Percentiles rank a stretch among this genome's conserved stretches.
phyloP scores from a whole-genome alignment of 2,888 invertebrate genomes.

The Apomyelois bistriatella region DNA sequence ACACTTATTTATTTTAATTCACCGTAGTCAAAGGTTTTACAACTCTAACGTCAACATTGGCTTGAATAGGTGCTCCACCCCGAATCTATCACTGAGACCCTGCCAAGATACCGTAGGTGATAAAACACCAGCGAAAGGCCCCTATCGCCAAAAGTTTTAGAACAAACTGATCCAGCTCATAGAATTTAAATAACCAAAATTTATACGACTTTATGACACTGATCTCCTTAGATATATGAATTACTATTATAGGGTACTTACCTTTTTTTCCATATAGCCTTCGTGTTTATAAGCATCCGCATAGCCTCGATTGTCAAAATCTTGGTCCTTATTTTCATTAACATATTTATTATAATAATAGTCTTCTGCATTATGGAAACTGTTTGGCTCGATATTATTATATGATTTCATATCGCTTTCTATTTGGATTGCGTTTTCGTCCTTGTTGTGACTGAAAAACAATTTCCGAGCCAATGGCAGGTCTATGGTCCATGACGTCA shows the following conservation, averaged over 20 bases:
- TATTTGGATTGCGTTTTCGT: conserved; percentile 23
- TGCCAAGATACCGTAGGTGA: too few relatives aligned
- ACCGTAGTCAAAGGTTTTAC: too few relatives aligned
- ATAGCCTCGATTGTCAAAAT: conserved; percentile 24
- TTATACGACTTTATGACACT: too few relatives aligned
- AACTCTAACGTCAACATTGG: too few relatives aligned
- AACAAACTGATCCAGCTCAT: too few relatives aligned
- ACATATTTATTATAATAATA: conserved; percentile 21
- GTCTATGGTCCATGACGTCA: conserved; percentile 60
- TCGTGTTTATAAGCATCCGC: conserved; percentile 47
- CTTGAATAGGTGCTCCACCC: too few relatives aligned
- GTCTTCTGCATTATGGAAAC: conserved; percentile 36
- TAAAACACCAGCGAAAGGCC: too few relatives aligned
- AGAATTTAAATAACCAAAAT: too few relatives aligned
- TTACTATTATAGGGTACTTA: conserved; percentile 37
- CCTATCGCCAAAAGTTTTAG: too few relatives aligned
- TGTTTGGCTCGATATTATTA: conserved; percentile 41
- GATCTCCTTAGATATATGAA: too few relatives aligned
- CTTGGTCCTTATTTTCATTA: background rate
- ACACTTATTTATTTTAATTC: too few relatives aligned
- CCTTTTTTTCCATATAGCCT: conserved; percentile 57
- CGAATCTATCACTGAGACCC: too few relatives aligned
- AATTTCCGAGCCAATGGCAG: conserved; percentile 52
- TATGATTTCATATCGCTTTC: conserved; percentile 23
- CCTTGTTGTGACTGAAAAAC: conserved; percentile 34